These are phyloP conservation scores for Scartelaos histophorus DNA, from an alignment of 2,113 vertebrate species.

Conservation along the genomic window DNA sequence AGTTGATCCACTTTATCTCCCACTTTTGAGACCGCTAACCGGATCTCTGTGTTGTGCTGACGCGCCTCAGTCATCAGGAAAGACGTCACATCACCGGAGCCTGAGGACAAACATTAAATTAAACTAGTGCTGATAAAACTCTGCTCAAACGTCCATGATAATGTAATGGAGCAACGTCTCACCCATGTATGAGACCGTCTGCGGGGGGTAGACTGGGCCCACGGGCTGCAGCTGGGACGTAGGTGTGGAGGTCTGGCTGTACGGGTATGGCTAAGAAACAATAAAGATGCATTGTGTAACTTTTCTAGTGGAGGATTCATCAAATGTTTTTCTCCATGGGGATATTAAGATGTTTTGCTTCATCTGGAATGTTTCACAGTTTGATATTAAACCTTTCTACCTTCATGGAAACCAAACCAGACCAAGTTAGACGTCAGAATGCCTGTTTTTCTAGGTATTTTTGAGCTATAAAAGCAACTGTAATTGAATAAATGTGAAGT, in stretches of 20 bases:
- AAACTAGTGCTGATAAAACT: neutral
- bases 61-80: slow-evolving; percentile 95
- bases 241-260: slow-evolving; percentile 72
- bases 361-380: no score
- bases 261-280: slow-evolving; percentile 77
- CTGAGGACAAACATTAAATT: slow-evolving; percentile 45
- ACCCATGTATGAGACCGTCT: slow-evolving; percentile 87
- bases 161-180: slow-evolving; percentile 22
- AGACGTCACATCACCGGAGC: slow-evolving; percentile 85
- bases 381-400: no score
- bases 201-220: slow-evolving; percentile 82
- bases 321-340: no score
- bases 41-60: slow-evolving; percentile 95
- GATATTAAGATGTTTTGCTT: no score
- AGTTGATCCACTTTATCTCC: slow-evolving; percentile 93
- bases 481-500: no score
- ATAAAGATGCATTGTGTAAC: neutral
- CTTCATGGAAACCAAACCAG: no score
- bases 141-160: neutral
- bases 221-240: slow-evolving; percentile 85
- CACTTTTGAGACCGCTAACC: slow-evolving; percentile 88
- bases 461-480: no score
- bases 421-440: no score
- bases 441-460: no score
- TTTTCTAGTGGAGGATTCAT: no score